These are phyloP conservation scores for Drosophila lini DNA, from an alignment of 1,140 invertebrate genomes.

Conservation along the genomic window DNA sequence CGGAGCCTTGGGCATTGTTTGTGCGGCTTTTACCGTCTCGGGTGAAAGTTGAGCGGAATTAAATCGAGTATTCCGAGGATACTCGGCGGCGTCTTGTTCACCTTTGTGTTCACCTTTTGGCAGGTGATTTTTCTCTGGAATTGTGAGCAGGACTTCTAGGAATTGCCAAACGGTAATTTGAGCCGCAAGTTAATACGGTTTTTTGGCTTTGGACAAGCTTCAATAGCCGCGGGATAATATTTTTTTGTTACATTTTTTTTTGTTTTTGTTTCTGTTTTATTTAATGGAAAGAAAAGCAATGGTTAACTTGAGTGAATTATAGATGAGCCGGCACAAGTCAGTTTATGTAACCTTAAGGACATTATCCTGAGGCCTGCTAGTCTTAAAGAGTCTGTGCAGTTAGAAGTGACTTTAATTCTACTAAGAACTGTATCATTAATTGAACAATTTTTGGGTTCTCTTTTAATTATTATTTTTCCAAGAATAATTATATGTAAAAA, in stretches of 20 bases:
- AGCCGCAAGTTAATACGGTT: conserved; percentile 20
- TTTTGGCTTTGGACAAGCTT: not conserved
- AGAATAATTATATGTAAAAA: not conserved
- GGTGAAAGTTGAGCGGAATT: conserved; percentile 4
- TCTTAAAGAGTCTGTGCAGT: not conserved
- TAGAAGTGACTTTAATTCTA: not conserved
- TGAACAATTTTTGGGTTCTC: no score
- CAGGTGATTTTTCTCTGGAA: conserved; percentile 26
- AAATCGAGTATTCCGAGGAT: conserved; percentile 8
- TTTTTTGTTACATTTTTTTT: not conserved
- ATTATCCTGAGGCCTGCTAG: not conserved
- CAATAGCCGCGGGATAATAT: not conserved
- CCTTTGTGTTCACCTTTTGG: conserved; percentile 9
- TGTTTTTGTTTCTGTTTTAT: not conserved
- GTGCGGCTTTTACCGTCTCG: conserved; percentile 1
- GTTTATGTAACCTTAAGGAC: not conserved
- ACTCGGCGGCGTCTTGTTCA: not conserved
- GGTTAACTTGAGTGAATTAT: not conserved
- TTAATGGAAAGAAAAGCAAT: not conserved
- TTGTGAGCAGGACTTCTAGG: conserved; percentile 4
- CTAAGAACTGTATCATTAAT: not conserved
- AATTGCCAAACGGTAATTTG: conserved; percentile 31
- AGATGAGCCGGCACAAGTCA: not conserved
- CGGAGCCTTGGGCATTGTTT: conserved; percentile 40
- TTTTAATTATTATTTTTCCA: not conserved